Base-by-base conservation (phyloP, 2,797 vertebrate genomes). In the Buphagus erythrorhynchus region DNA sequence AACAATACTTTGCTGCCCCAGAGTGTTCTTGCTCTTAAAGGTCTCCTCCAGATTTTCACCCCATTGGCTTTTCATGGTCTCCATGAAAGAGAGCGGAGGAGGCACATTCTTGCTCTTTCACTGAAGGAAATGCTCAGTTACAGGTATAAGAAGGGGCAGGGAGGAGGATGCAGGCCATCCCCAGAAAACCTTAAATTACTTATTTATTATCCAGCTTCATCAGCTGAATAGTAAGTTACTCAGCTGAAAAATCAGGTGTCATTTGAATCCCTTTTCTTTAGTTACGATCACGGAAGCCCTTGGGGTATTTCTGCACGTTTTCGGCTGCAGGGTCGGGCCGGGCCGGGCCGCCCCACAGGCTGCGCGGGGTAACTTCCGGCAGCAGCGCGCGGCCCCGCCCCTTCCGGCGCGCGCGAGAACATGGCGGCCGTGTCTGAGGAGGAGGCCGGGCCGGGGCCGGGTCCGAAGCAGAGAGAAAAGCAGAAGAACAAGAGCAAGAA, bases 331-430 rank as follows among this genome's bases (percentile, higher is more conserved):
- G 14, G 1, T 7, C 15, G 10, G 29, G 3, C 14, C 35, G 10
- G 29, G 3, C 14, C 35, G 35, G 31, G 22, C 36, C 0, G 12
- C 8, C 67, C 59, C 22, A 1, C 17, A 4, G n/a, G 0, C 0
- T 0, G 17, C 3, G 13, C 68, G 4, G 10, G 1, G 28, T 7
- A 5, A 45, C 28, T 1, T 38, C 17, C 38, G 10, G 25, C 4
- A 0, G 20, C 42, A 4, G 20, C 28, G 33, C 55, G 1, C 11
- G 5, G 19, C 43, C 21, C 57, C 59, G 86, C 76, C 76, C 40
- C 33, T 80, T 88, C 86, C 86, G 76, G 40, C 40, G 61, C 29
- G 40, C 19, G 33, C 20, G 25, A 17, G 17, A 12, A 12, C 21
- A 88, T 88, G 86, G 85, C 68, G 61, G 86, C 54, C 2, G 21